These are phyloP conservation scores for Momotus momota DNA, from an alignment of 2,797 vertebrate species.

Conservation along the genomic window DNA sequence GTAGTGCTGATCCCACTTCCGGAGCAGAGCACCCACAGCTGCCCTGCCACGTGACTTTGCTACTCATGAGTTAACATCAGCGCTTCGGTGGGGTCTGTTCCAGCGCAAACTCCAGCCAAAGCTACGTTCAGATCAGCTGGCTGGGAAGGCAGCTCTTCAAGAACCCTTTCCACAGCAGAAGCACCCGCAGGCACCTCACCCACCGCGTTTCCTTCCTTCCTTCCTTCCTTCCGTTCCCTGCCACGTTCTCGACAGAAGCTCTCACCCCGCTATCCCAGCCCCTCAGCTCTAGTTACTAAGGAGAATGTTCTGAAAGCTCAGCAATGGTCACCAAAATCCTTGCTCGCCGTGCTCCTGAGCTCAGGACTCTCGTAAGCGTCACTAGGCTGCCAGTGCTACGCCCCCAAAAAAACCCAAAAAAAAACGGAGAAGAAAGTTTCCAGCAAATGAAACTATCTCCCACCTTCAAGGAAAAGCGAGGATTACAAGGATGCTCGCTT, in stretches of 20 bases:
- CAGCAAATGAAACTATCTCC: not conserved
- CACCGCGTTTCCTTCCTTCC: not conserved
- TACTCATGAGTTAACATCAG: accelerated
- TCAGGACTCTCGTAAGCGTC: not conserved
- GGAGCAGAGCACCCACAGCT: not conserved
- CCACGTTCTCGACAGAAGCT: not conserved
- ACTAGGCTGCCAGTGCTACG: not conserved
- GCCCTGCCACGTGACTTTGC: not conserved
- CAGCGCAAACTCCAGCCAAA: not conserved
- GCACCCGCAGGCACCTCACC: not conserved
- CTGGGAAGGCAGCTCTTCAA: not conserved
- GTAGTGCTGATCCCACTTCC: not conserved
- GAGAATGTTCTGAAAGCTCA: not conserved
- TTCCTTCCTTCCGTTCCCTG: not conserved
- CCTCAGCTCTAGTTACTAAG: not conserved
- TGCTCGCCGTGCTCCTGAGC: not conserved
- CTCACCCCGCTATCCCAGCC: accelerated
- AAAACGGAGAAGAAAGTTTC: not conserved
- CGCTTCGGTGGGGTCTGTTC: not conserved
- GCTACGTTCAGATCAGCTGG: accelerated
- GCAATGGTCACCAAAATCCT: not conserved
- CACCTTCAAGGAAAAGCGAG: not conserved
- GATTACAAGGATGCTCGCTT: not conserved
- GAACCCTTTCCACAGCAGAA: not conserved
- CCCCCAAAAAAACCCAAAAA: not conserved